Evolutionary conservation across 1,140 invertebrate genomes (phyloP).

Genomic region (Drosophila auraria): DNA sequence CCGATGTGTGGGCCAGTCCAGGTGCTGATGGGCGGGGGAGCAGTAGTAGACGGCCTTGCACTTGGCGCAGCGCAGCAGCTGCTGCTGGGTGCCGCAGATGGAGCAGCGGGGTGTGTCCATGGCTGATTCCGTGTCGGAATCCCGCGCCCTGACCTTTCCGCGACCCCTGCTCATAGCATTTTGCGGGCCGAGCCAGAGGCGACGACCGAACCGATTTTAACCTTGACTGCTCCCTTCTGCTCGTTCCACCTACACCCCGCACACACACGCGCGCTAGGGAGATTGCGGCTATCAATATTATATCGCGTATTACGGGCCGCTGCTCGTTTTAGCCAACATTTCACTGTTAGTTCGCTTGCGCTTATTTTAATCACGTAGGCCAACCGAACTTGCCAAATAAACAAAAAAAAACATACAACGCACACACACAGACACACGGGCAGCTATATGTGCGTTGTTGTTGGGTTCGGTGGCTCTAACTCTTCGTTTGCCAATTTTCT

Average conservation of each 20-base stretch:
- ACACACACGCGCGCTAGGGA: slow-evolving; percentile 22
- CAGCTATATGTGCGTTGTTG: slow-evolving; percentile 44
- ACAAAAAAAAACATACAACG: slow-evolving; percentile 57
- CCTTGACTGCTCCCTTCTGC: slow-evolving; percentile 55
- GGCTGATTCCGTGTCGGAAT: slow-evolving; percentile 19
- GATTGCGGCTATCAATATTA: slow-evolving; percentile 48
- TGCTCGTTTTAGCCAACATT: slow-evolving; percentile 50
- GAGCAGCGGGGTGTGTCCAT: slow-evolving; percentile 85
- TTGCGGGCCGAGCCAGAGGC: slow-evolving; percentile 20
- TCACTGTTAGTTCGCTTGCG: slow-evolving; percentile 42
- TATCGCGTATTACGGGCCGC: slow-evolving; percentile 44
- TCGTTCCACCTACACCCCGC: slow-evolving; percentile 30
- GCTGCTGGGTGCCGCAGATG: slow-evolving; percentile 89
- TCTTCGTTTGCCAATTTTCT: no score
- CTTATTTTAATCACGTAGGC: slow-evolving; percentile 81
- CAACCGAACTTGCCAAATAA: slow-evolving; percentile 53
- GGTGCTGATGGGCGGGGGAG: slow-evolving; percentile 91
- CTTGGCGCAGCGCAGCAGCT: slow-evolving; percentile 90
- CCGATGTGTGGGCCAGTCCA: slow-evolving; percentile 92
- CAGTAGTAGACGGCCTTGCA: slow-evolving; percentile 92
- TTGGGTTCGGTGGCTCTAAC: slow-evolving; percentile 19
- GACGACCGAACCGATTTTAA: slow-evolving; percentile 49
- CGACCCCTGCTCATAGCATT: slow-evolving; percentile 70
- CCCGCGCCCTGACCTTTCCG: slow-evolving; percentile 66
- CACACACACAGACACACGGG: slow-evolving; percentile 37